These are phyloP conservation scores for Neoitamus cyanurus DNA, from an alignment of 2,888 invertebrate species.

Conservation along the genomic window DNA sequence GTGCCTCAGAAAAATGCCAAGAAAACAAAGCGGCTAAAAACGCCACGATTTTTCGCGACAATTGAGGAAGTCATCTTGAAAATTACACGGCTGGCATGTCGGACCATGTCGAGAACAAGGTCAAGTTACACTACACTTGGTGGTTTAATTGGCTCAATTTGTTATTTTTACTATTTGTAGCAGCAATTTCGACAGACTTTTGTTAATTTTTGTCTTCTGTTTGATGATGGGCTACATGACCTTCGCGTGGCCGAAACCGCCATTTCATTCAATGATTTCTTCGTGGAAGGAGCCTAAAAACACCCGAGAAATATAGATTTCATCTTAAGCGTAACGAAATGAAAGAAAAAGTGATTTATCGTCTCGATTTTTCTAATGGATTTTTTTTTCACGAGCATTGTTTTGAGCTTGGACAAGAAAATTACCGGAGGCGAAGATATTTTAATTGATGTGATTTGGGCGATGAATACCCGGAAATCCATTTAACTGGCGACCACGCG, in stretches of 20 bases:
- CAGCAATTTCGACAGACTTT: background rate
- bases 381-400: background rate
- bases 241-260: slow-evolving; percentile 16
- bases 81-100: slow-evolving; percentile 14
- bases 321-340: background rate
- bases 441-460: background rate
- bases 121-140: slow-evolving; percentile 24
- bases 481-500: background rate
- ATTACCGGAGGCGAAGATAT: background rate
- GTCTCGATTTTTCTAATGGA: background rate
- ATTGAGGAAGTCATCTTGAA: slow-evolving; percentile 39
- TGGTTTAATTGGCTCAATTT: slow-evolving; percentile 31
- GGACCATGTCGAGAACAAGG: slow-evolving; percentile 9
- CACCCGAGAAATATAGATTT: slow-evolving; percentile 12
- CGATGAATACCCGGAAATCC: slow-evolving; percentile 10
- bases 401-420: background rate
- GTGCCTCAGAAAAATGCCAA: background rate
- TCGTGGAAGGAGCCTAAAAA: background rate
- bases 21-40: background rate
- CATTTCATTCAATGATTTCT: slow-evolving; percentile 17
- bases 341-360: slow-evolving; percentile 30
- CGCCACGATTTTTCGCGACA: slow-evolving; percentile 4
- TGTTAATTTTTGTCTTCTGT: slow-evolving; percentile 26
- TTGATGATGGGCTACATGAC: slow-evolving; percentile 30
- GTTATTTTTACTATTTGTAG: slow-evolving; percentile 22